These are phyloP conservation scores for Drosophila meridiana DNA, from an alignment of 2,888 invertebrate species.

Conservation along the genomic window DNA sequence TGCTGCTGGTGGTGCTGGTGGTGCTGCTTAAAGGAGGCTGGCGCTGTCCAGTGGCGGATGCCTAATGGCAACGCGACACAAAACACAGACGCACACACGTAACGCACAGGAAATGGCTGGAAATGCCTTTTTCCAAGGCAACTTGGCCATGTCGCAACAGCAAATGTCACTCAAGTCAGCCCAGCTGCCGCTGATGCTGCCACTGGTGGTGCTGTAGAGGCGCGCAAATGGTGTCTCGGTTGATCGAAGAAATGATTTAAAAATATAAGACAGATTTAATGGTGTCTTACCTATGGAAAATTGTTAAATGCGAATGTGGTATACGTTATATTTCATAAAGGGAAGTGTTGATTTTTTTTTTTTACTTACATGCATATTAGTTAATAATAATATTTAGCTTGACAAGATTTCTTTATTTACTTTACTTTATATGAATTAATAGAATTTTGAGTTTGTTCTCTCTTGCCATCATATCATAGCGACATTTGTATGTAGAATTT, in stretches of 20 bases:
- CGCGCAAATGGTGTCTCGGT: constrained; percentile 18
- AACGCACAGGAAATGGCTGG: constrained; percentile 62
- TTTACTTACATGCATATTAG: background rate
- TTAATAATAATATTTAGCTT: too few species aligned
- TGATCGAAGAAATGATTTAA: background rate
- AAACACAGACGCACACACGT: constrained; percentile 43
- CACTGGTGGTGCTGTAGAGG: constrained; percentile 7
- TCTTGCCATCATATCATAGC: too few species aligned
- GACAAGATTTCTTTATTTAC: too few species aligned
- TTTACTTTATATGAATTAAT: too few species aligned
- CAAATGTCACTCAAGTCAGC: constrained; percentile 40
- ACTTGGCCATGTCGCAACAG: constrained; percentile 17
- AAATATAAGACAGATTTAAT: background rate
- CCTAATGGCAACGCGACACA: constrained; percentile 77
- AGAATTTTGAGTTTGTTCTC: too few species aligned
- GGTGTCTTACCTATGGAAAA: background rate
- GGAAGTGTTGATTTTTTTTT: background rate
- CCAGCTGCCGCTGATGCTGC: constrained; percentile 13
- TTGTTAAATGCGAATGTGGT: background rate
- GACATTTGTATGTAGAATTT: too few species aligned
- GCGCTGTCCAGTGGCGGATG: constrained; percentile 71
- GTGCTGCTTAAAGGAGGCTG: constrained; percentile 21
- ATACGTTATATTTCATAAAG: background rate
- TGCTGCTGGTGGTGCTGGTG: constrained; percentile 14
- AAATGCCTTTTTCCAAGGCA: constrained; percentile 57